phyloP scores from a whole-genome alignment of 92 coral and sea anemone species.

The Muricea muricata region DNA sequence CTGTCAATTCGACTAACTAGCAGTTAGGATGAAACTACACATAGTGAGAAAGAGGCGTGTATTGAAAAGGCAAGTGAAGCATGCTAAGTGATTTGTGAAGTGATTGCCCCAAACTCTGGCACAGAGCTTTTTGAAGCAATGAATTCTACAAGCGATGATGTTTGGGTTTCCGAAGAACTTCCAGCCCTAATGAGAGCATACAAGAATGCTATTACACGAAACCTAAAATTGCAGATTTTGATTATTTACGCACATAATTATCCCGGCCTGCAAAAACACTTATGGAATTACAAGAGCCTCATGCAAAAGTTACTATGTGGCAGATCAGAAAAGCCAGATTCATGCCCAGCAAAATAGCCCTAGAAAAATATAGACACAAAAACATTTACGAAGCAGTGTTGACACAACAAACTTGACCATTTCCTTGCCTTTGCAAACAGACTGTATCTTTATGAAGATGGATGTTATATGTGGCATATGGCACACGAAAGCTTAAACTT shows the following conservation, averaged over 20 bases:
- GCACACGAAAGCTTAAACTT: no score
- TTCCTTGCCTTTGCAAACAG: no score
- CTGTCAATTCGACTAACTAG: slow-evolving; percentile 11
- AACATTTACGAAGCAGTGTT: no score
- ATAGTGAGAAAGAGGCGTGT: slow-evolving; percentile 19
- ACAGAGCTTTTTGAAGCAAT: neutral
- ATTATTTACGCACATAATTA: slow-evolving; percentile 61
- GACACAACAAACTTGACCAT: no score
- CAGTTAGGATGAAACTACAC: slow-evolving; percentile 17
- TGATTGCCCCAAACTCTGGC: slow-evolving; percentile 9
- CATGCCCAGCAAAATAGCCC: no score
- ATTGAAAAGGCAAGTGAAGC: slow-evolving; percentile 17
- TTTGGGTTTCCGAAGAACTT: slow-evolving; percentile 38
- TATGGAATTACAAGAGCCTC: no score
- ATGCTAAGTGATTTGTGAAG: slow-evolving; percentile 14
- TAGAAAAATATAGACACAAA: no score
- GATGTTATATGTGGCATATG: no score
- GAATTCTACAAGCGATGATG: slow-evolving; percentile 6
- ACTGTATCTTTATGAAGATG: no score
- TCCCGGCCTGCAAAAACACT: slow-evolving; percentile 61
- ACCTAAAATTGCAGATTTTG: slow-evolving; percentile 57
- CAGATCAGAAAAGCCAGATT: no score
- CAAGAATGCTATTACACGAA: slow-evolving; percentile 48
- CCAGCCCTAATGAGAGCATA: slow-evolving; percentile 53
- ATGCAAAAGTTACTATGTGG: no score